Percentiles rank a stretch among this genome's conserved stretches.
phyloP scores from a whole-genome alignment of 2,113 vertebrate genomes.

The Nerophis ophidion region DNA sequence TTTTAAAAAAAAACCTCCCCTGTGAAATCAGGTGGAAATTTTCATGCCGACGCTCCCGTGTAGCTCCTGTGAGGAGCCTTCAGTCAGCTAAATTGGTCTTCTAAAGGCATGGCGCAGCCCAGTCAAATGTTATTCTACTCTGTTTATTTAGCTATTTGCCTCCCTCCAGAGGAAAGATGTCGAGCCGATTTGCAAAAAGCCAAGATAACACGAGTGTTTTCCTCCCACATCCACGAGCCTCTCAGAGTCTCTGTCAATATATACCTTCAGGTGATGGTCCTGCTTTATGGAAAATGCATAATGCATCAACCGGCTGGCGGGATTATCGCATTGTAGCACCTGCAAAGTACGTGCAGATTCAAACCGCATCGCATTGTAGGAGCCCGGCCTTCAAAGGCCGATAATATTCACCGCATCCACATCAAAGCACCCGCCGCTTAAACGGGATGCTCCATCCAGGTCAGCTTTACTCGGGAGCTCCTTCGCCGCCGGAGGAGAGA shows the following conservation, averaged over 20 bases:
- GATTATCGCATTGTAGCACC: slow-evolving; percentile 68
- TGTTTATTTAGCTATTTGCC: slow-evolving; percentile 60
- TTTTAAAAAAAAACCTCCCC: slow-evolving; percentile 16
- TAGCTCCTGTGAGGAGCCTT: slow-evolving; percentile 34
- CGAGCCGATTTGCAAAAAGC: slow-evolving; percentile 45
- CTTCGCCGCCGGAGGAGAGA: slow-evolving; percentile 50
- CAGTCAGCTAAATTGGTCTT: slow-evolving; percentile 42
- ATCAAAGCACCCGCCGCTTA: slow-evolving; percentile 58
- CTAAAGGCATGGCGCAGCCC: slow-evolving; percentile 39
- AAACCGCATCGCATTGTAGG: slow-evolving; percentile 60
- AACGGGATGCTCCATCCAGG: slow-evolving; percentile 65
- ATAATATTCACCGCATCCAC: slow-evolving; percentile 65
- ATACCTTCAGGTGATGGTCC: slow-evolving; percentile 57
- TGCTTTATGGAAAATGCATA: slow-evolving; percentile 65
- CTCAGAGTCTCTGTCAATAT: slow-evolving; percentile 56
- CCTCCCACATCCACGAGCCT: slow-evolving; percentile 50
- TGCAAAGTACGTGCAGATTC: slow-evolving; percentile 63
- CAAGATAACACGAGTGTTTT: slow-evolving; percentile 54
- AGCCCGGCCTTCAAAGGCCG: slow-evolving; percentile 64
- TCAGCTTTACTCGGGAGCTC: slow-evolving; percentile 61
- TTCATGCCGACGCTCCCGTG: slow-evolving; percentile 31
- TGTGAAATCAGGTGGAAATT: slow-evolving; percentile 46
- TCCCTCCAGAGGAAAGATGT: slow-evolving; percentile 46
- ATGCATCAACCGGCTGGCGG: slow-evolving; percentile 58
- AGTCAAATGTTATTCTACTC: slow-evolving; percentile 49